Evolutionary conservation across 2,797 vertebrate species (phyloP), one percentile per base, ranked within the genome.

Genomic region (Chaunax sp.): DNA sequence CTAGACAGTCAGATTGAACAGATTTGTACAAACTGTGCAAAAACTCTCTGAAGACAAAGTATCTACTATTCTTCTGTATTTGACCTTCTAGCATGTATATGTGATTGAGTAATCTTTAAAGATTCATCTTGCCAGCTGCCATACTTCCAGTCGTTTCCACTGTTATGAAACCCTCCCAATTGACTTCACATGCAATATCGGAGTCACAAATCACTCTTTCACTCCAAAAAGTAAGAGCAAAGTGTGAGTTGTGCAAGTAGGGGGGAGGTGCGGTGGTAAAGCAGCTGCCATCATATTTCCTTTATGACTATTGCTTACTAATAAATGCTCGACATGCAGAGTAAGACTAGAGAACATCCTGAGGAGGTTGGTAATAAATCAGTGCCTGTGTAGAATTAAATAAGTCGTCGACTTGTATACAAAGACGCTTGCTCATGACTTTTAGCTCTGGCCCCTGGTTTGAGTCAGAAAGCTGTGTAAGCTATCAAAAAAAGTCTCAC

Each of bases 121-220:
- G 64, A 80, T 81, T 58, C 50, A 65, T 80, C 73, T 76, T 78
- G 72, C 64, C 78, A 61, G 57, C 72, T 80, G 69, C 82, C 54
- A 57, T 52, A 61, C 72, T 83, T 69, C 66, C 40, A 75, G 75
- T 57, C 66, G 50, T 82, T 73, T 70, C 52, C 69, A 68, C 44
- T 57, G 49, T 54, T 69, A 68, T 41, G 75, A 88, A 82, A 79
- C 41, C 60, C 60, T 81, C 69, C 49, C 61, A 62, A 66, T 43
- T 75, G 71, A 82, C 76, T 82, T 63, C 55, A 80, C 77, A 81
- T 65, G 58, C 58, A 78, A 57, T 70, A 78, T 87, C 78, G 67
- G 58, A 64, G 8, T 65, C 73, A 83, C 84, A 90, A 87, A 91
- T 88, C 82, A 86, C 45, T 67, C 60, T 28, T 54, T 35, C 33